Evolutionary conservation across 2,797 vertebrate species (phyloP), one percentile per base, ranked within the genome.

Genomic region (Cetoscarus ocellatus): DNA sequence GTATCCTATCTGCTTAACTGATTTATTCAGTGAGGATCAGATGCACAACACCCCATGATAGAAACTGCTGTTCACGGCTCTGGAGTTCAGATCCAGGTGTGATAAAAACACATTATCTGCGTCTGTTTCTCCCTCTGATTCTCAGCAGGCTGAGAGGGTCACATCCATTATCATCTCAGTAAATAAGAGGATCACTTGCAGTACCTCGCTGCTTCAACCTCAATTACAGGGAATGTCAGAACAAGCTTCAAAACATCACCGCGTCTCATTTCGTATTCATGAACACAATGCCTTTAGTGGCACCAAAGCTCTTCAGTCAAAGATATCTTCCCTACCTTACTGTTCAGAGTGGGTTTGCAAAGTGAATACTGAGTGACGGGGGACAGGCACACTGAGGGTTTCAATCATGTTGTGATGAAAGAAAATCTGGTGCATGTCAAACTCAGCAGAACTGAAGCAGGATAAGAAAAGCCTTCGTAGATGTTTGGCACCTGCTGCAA

Each of bases 351-450:
- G 61, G 67, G 70, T 69, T 66, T 75, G 56, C 57, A 47, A 42
- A 84, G 59, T 52, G 62, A 79, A 75, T 49, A 63, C 39, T 58
- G 51, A 86, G 75, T 72, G 74, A 80, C 1, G 13, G 35, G 10
- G 48, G 56, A 81, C 85, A 81, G 76, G 77, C 75, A 82, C 63
- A 67, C 73, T 51, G 64, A 27, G 43, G 67, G 17, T 51, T 85
- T 84, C 84, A 88, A 88, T 87, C 63, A 84, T 71, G 65, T 64
- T 73, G 77, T 62, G 80, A 78, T 83, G 75, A 86, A 85, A 88
- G 58, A 56, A 66, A 71, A 77, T 47, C 70, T 60, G 71, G 66
- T 61, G 69, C 43, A 55, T 52, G 64, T 67, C 49, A 64, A 74
- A 77, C 61, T 64, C 67, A 55, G 54, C 63, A 34, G 54, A 64